These are phyloP conservation scores for Riparia riparia DNA, from an alignment of 2,113 vertebrate species.

Conservation along the genomic window DNA sequence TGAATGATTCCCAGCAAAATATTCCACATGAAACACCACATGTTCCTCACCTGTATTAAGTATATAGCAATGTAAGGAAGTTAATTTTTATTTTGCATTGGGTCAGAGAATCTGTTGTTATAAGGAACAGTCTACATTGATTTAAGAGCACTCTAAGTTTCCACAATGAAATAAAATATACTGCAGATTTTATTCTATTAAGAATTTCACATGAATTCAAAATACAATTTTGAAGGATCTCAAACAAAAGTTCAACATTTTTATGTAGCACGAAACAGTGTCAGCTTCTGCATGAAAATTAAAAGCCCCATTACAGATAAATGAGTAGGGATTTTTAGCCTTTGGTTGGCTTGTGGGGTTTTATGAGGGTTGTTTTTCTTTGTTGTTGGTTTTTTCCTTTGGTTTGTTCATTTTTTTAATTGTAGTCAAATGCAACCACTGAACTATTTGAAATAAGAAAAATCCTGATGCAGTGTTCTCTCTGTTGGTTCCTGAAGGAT, in stretches of 20 bases:
- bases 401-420: background rate
- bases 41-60: background rate
- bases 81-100: background rate
- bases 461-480: background rate
- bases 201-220: background rate
- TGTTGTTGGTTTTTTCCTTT: background rate
- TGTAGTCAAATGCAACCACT: background rate
- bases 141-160: background rate
- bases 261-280: background rate
- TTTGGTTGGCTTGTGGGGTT: fast-evolving
- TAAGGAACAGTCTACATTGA: background rate
- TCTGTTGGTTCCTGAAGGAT: background rate
- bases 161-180: background rate
- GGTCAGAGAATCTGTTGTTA: background rate
- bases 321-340: fast-evolving
- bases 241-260: background rate
- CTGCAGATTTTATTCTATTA: background rate
- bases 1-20: background rate
- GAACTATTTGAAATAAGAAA: background rate
- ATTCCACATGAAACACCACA: background rate
- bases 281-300: background rate
- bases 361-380: background rate
- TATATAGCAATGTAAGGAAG: background rate
- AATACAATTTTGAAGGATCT: background rate
- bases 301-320: background rate